Percentiles rank a stretch among this genome's conserved stretches.
Evolutionary conservation across 2,888 invertebrate species (phyloP).

Genomic region (Pasiphila rectangulata): DNA sequence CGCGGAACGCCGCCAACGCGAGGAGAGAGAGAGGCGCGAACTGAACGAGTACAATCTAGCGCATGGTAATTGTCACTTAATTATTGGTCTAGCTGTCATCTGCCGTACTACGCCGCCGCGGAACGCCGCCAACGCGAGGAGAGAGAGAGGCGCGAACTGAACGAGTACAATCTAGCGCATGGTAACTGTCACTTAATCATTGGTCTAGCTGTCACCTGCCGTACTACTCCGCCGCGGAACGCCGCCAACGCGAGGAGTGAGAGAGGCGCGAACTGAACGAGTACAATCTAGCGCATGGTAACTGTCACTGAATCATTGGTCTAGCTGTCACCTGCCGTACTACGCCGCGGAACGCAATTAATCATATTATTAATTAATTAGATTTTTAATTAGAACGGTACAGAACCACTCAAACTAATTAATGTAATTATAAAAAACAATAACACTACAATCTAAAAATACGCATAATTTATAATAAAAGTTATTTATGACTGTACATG

Average conservation of each 20-base stretch:
- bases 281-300: background rate
- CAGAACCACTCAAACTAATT: too few relatives aligned
- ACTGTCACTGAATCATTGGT: too few relatives aligned
- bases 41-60: background rate
- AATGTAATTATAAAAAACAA: too few relatives aligned
- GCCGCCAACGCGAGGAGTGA: background rate
- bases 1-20: background rate
- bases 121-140: background rate
- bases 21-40: background rate
- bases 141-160: background rate
- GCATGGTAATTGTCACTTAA: too few relatives aligned
- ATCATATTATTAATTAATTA: too few relatives aligned
- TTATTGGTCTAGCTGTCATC: too few relatives aligned
- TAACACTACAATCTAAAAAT: too few relatives aligned
- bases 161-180: background rate
- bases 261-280: background rate
- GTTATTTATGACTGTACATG: too few relatives aligned
- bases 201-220: too few relatives aligned
- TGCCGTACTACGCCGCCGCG: conserved; percentile 50
- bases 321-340: conserved; percentile 52
- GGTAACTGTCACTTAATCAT: too few relatives aligned
- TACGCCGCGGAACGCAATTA: conserved; percentile 39
- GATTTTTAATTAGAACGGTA: too few relatives aligned
- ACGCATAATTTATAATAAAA: too few relatives aligned
- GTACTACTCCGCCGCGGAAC: conserved; percentile 45